Evolutionary conservation across 1,140 invertebrate genomes (phyloP), one percentile per base, ranked within the genome.

Genomic region (Drosophila punjabiensis): DNA sequence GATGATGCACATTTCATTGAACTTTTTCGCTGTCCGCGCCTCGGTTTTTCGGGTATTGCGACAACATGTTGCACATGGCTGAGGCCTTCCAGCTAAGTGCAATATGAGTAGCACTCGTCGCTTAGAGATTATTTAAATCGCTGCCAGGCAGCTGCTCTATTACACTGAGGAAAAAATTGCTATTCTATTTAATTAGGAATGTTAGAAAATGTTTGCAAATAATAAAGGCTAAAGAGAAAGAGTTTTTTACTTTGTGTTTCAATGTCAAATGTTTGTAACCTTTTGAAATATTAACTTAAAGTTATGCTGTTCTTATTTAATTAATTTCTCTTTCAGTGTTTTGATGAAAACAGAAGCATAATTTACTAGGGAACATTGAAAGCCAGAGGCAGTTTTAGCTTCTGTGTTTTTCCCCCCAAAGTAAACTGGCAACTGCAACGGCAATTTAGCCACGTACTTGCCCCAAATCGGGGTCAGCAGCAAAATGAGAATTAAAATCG

Each of bases 61-160:
- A 88, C 85, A 89, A 89, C 85, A 74, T 88, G 85, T 89, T 88
- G 85, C 85, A 88, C 78, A 88, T 88, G 84, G 84, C 65, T 66
- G 61, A 59, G 37, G 52, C 59, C 50, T 81, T 71, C 67, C 61
- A 71, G 81, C 70, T 90, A 89, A 89, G 85, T 89, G 85, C 85
- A 89, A 89, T 90, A 82, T 89, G 86, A 89, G 85, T 76, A 89
- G 81, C 78, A 81, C 81, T 88, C 85, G 81, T 78, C 73, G 69
- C 69, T 71, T 78, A 43, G 77, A 79, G 81, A 88, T 79, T 89
- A 88, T 88, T 89, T 77, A 75, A 88, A 88, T 83, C 62, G 43
- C 48, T 58, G 2, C 35, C 74, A 32, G 58, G 68, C 80, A 82
- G 81, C 80, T 82, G 79, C 37, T 24, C 55, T 58, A 24, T 11